These are phyloP conservation scores for Allobates femoralis DNA, from an alignment of 2,797 vertebrate species.

Conservation along the genomic window DNA sequence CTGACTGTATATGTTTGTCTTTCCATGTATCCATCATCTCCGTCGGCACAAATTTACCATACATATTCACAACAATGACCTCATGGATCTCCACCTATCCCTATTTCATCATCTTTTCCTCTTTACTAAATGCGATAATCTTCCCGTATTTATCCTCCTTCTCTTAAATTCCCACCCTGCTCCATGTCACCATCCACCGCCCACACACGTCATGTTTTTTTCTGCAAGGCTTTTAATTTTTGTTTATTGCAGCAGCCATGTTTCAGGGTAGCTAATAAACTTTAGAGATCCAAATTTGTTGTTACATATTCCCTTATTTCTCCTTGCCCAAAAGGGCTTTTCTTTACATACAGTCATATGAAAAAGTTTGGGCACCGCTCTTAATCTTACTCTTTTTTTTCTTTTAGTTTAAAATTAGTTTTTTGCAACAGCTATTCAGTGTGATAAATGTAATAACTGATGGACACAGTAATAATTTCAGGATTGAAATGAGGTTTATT, in stretches of 20 bases:
- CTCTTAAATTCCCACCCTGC: background rate
- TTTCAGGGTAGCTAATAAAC: background rate
- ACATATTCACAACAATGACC: background rate
- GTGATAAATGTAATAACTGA: too few species aligned
- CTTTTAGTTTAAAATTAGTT: too few species aligned
- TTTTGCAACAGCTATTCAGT: too few species aligned
- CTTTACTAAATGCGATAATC: conserved; percentile 31
- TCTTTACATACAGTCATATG: too few species aligned
- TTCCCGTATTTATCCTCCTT: background rate
- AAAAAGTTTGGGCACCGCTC: too few species aligned
- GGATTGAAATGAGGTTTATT: too few species aligned
- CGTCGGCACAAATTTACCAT: background rate
- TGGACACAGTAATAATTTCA: too few species aligned
- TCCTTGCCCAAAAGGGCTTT: background rate
- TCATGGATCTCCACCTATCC: conserved; percentile 32
- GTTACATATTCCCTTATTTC: background rate
- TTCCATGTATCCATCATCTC: conserved; percentile 25
- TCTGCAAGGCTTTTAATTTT: background rate
- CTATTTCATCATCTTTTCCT: conserved; percentile 24
- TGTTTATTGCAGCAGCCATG: background rate
- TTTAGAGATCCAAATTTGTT: background rate
- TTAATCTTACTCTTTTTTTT: too few species aligned
- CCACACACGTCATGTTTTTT: conserved; percentile 7
- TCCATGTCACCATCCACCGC: background rate
- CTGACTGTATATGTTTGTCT: background rate